Evolutionary conservation across 2,888 invertebrate genomes (phyloP).

Genomic region (Spicauda simplicius): DNA sequence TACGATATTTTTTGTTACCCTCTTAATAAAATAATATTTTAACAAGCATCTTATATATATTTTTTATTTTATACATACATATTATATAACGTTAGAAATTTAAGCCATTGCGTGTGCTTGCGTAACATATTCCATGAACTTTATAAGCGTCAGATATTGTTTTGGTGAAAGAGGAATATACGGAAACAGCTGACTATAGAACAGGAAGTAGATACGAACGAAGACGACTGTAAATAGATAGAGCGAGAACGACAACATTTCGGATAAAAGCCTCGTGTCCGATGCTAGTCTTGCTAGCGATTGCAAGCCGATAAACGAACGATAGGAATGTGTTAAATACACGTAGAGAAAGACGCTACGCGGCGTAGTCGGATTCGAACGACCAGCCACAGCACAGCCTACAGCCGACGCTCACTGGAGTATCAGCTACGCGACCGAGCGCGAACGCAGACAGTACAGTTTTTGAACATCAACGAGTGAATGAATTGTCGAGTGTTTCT

Average conservation of each 20-base stretch:
- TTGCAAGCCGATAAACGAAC: not conserved
- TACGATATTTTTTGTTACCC: too few species aligned
- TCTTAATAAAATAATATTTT: too few species aligned
- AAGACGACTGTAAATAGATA: too few species aligned
- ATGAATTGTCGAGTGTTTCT: slow-evolving; percentile 29
- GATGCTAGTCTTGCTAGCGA: not conserved
- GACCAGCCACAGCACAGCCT: slow-evolving; percentile 18
- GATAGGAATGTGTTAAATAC: not conserved
- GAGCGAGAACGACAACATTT: not conserved
- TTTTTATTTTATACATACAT: too few species aligned
- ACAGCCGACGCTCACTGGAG: not conserved
- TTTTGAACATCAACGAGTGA: slow-evolving; percentile 47
- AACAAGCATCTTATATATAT: too few species aligned
- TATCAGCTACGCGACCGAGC: slow-evolving; percentile 3
- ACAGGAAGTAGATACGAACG: too few species aligned
- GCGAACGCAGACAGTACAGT: slow-evolving; percentile 41
- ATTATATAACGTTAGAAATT: too few species aligned
- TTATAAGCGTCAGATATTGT: too few species aligned
- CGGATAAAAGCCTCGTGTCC: not conserved
- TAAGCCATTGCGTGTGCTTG: too few species aligned
- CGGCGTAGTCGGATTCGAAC: slow-evolving; percentile 3
- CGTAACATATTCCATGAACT: too few species aligned
- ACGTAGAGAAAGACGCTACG: not conserved
- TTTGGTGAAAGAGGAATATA: too few species aligned
- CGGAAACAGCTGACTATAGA: too few species aligned